A percentile compares a stretch with the other conserved stretches of the same genome.
Evolutionary conservation across 2,113 vertebrate genomes (phyloP).

Genomic region (Ptychochromis oligacanthus): DNA sequence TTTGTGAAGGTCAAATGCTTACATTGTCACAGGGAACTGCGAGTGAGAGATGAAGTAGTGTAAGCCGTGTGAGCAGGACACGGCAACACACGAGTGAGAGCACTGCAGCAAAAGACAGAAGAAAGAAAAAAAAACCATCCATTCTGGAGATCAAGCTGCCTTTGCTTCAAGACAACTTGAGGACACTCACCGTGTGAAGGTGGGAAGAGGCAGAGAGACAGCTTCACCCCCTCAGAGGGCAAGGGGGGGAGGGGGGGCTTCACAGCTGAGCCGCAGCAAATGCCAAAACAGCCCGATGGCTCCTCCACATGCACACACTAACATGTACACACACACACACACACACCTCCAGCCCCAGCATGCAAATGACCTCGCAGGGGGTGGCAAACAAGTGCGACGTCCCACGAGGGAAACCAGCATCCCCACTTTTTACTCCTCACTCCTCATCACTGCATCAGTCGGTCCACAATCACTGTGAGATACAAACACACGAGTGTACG

Average conservation of each 20-base stretch:
- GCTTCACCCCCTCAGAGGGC: conserved; percentile 73
- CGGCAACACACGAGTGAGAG: conserved; percentile 53
- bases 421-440: conserved; percentile 47
- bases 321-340: not conserved
- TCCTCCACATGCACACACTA: conserved; percentile 8
- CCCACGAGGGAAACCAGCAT: conserved; percentile 55
- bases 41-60: conserved; percentile 30
- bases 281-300: conserved; percentile 40
- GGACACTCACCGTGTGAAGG: conserved; percentile 87
- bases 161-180: conserved; percentile 70
- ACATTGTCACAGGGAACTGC: conserved; percentile 30
- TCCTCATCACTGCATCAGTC: conserved; percentile 32
- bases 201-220: conserved; percentile 72
- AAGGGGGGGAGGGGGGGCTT: not conserved
- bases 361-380: conserved; percentile 43
- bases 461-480: not conserved
- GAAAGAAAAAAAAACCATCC: conserved; percentile 58
- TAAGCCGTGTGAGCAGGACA: conserved; percentile 29
- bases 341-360: conserved; percentile 4
- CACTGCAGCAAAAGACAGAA: conserved; percentile 82
- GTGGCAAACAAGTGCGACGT: conserved; percentile 38
- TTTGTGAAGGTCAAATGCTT: conserved; percentile 66
- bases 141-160: conserved; percentile 41
- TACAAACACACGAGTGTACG: not conserved
- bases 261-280: conserved; percentile 43